Percentiles rank a stretch among this genome's conserved stretches.
These are phyloP conservation scores for Phoronis australis DNA, from an alignment of 2,888 invertebrate genomes.

Conservation along the genomic window DNA sequence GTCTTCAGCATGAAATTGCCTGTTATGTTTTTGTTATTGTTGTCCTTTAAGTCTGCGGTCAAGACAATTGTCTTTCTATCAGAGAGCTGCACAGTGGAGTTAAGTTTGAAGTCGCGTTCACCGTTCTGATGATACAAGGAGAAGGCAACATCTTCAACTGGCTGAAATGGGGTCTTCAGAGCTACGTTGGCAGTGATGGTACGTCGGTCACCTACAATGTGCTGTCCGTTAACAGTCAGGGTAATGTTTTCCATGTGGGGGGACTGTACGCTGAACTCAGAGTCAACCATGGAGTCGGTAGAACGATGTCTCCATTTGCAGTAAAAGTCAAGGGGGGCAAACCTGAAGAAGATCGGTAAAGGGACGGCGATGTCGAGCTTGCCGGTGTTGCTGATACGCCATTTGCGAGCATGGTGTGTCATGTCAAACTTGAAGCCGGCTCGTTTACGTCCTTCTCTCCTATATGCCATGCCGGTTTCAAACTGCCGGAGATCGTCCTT, in stretches of 20 bases:
- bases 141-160: conserved; percentile 6
- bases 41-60: no score
- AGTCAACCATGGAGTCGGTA: conserved; percentile 4
- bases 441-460: no score
- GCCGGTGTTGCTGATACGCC: conserved; percentile 20
- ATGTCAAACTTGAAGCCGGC: conserved; percentile 4
- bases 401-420: conserved; percentile 6
- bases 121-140: conserved; percentile 21
- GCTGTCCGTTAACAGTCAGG: not conserved
- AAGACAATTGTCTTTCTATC: no score
- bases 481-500: not conserved
- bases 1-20: conserved; percentile 15
- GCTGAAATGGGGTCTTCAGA: not conserved
- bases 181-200: not conserved
- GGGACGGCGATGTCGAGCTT: conserved; percentile 20
- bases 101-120: not conserved
- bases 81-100: no score
- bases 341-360: conserved; percentile 9
- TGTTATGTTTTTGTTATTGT: conserved; percentile 8
- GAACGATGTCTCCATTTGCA: conserved; percentile 25
- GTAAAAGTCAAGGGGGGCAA: conserved; percentile 5
- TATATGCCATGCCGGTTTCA: not conserved
- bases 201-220: conserved; percentile 9
- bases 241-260: not conserved
- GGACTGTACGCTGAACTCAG: no score